A percentile compares a stretch with the other conserved stretches of the same genome.
phyloP scores from a whole-genome alignment of 1,140 invertebrate species.

The Psilanteris sp. region DNA sequence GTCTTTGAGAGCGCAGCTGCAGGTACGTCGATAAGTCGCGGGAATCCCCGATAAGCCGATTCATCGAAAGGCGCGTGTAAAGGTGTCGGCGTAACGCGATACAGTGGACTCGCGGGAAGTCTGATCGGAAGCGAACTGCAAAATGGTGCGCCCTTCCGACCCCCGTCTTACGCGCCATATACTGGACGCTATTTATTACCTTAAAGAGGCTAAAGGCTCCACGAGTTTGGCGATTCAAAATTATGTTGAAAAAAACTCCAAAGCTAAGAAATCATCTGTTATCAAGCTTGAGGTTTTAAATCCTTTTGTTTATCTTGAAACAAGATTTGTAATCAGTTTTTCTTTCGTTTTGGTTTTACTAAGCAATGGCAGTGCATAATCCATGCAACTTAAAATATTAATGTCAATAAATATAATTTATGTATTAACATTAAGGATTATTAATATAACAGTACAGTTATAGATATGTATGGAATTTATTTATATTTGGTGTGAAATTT shows the following conservation, averaged over 20 bases:
- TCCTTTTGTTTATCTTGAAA: too few species aligned
- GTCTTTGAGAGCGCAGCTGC: constrained; percentile 20
- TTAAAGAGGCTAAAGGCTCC: constrained; percentile 63
- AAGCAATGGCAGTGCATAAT: too few species aligned
- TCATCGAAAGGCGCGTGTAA: constrained; percentile 3
- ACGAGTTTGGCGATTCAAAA: constrained; percentile 69
- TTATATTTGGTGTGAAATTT: too few species aligned
- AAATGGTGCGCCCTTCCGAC: constrained; percentile 67
- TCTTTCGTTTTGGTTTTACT: too few species aligned
- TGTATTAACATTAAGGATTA: too few species aligned
- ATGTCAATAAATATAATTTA: too few species aligned
- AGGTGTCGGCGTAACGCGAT: constrained; percentile 9
- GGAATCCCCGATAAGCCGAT: constrained; percentile 33
- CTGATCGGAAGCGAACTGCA: constrained; percentile 52
- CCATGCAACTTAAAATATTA: too few species aligned
- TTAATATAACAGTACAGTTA: too few species aligned
- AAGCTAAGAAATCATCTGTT: neutral
- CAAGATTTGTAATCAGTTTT: too few species aligned
- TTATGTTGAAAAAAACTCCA: constrained; percentile 3
- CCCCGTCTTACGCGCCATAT: constrained; percentile 66
- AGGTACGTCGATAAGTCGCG: neutral
- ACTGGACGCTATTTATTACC: constrained; percentile 63
- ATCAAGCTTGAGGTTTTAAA: neutral
- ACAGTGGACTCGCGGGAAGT: neutral
- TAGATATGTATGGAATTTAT: too few species aligned